Evolutionary conservation across 2,113 vertebrate species (phyloP), one percentile per base, ranked within the genome.

Genomic region (Leptodactylus fuscus): DNA sequence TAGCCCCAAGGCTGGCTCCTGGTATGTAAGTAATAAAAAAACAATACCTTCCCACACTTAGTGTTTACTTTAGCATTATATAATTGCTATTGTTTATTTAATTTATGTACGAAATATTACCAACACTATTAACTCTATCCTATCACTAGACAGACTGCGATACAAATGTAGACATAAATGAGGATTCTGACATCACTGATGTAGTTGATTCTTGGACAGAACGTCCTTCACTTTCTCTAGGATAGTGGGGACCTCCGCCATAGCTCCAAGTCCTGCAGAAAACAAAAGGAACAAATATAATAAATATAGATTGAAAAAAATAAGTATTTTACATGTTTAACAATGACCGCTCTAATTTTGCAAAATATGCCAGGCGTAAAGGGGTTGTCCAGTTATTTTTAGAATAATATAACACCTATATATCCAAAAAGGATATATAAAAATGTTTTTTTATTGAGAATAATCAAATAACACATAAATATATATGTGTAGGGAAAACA

Each of bases 231-330:
- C 92, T 5, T 88, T 91, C 71, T 91, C 90, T 85, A 97, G 89
- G 34, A 99, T 97, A 70, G 95, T 96, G 2, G 90, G 89, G 60
- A 98, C 94, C 87, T 98, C 98, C 34, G 97, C 97, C 98, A 99
- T 99, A 89, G 96, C 98, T 0, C 98, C 98, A 88, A 88, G 93
- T 88, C 98, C 98, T 99, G 89, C 22, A 80, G 76, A 22, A 71
- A 5, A 79, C 7, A 75, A 81, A 62, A 34, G 32, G 44, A n/a
- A n/a, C 1, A 20, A n/a, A 1, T 55, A 79, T 24, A n/a, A n/a
- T 18, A 55, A 9, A 29, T 78, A 55, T 34, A 11, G 9, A 58
- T 12, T 16, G 15, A 76, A 76, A 0, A 48, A 29, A 48, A 1
- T 0, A 74, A 48, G 38, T 10, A 27, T n/a, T n/a, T n/a, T n/a